Base-by-base conservation (phyloP, 2,797 vertebrate species). In the Todus mexicanus region DNA sequence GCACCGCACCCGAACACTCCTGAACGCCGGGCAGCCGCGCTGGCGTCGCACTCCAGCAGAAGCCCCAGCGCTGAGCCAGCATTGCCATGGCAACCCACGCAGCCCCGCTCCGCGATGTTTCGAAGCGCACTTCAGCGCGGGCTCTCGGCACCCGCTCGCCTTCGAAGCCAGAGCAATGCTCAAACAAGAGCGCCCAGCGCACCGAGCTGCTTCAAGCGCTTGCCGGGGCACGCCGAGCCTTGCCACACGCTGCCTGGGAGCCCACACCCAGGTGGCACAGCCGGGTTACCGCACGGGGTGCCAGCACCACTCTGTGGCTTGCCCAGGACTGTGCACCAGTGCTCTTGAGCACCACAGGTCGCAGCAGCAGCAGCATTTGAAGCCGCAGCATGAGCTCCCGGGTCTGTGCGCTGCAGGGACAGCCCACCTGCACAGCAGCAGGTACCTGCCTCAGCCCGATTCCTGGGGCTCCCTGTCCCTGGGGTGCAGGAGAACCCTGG, bases 271-370 rank as follows among this genome's bases (percentile, higher is more conserved):
- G 27, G 51, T 22, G 65, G 60, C 64, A 57, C 47, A 31, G 59
- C 1, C 11, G 37, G 12, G 43, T 22, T 80, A 54, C 16, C 33
- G 5, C 33, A 12, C 4, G 25, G 33, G 38, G 37, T 59, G 43
- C 80, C 84, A 92, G 92, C 92, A 89, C 84, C 77, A 31, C 87
- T 71, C 84, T 33, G 77, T 89, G 91, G 89, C 77, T 83, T 12
- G 8, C 33, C 57, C 73, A 17, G 73, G 43, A 22, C 61, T 47
- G 57, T 47, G 63, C 82, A 84, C 3, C 1, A 69, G 54, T 75
- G 48, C 79, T 57, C 64, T 11, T 12, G 31, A 63, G 59, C 54
- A 37, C 33, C 7, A 7, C 0, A 1, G 47, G 51, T 4, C 2
- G 2, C 40, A 37, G 68, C 71, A 43, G 65, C 64, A 47, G 64